Percentiles rank a stretch among this genome's conserved stretches.
These are phyloP conservation scores for Melanchra persicariae DNA, from an alignment of 2,888 invertebrate species.

Conservation along the genomic window DNA sequence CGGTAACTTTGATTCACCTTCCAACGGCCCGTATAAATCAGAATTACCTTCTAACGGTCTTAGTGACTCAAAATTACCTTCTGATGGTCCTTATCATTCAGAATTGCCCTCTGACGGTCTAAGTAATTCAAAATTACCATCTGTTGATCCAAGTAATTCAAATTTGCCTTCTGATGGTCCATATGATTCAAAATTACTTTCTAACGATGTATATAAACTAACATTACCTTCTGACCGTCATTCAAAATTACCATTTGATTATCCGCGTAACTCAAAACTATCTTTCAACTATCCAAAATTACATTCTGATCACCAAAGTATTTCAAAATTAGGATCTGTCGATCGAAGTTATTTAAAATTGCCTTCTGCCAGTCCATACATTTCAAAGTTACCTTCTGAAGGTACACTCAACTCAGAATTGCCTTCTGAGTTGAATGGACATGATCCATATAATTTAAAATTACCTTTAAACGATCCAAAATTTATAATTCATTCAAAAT, in stretches of 20 bases:
- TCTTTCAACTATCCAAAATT: not conserved
- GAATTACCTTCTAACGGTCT: not conserved
- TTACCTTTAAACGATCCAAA: not conserved
- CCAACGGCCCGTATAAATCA: not conserved
- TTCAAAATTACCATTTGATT: not conserved
- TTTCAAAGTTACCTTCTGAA: not conserved
- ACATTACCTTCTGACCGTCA: not conserved
- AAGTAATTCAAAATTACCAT: not conserved
- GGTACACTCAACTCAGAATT: not conserved
- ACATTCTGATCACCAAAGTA: not conserved
- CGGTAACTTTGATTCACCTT: not conserved
- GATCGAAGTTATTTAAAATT: not conserved
- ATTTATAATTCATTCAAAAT: not conserved
- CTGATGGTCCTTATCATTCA: not conserved
- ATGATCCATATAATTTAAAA: not conserved
- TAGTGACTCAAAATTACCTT: not conserved
- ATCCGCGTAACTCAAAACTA: not conserved
- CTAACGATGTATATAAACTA: not conserved
- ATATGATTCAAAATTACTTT: not conserved
- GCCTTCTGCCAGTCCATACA: not conserved
- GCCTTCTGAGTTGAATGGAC: no score
- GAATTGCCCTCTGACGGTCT: not conserved
- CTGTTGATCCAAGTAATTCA: not conserved
- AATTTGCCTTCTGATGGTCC: not conserved
- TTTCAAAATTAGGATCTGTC: not conserved